phyloP scores from a whole-genome alignment of 1,140 invertebrate species.

The Platorchestia sp. region DNA sequence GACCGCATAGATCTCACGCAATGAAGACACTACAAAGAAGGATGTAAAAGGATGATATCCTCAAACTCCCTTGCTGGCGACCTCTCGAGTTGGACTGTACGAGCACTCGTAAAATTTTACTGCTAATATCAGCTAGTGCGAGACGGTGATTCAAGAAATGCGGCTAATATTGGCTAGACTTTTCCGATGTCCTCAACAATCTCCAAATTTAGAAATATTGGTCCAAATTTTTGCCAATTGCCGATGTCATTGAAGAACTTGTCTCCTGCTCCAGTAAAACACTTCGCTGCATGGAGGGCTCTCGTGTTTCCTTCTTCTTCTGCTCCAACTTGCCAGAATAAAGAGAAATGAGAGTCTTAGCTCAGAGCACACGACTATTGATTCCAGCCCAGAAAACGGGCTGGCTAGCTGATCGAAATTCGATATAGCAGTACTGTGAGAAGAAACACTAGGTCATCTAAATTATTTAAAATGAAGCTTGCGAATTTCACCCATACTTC shows the following conservation, averaged over 20 bases:
- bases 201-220: not conserved
- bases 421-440: not conserved
- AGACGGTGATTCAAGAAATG: not conserved
- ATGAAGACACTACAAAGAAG: no score
- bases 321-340: not conserved
- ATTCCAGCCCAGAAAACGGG: not conserved
- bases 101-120: not conserved
- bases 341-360: not conserved
- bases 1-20: no score
- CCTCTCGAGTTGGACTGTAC: not conserved
- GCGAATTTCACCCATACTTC: not conserved
- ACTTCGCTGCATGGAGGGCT: not conserved
- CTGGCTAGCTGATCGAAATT: not conserved
- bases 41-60: no score
- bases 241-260: not conserved
- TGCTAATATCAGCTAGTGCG: not conserved
- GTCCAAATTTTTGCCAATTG: not conserved
- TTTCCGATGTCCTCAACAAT: not conserved
- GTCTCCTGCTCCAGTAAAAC: not conserved
- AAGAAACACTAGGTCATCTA: not conserved
- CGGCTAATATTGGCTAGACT: not conserved
- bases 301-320: not conserved
- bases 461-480: not conserved
- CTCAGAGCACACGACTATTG: not conserved
- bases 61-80: no score